These are phyloP conservation scores for Rhabdomys dilectus DNA, from an alignment of 2,113 vertebrate genomes.

Conservation along the genomic window DNA sequence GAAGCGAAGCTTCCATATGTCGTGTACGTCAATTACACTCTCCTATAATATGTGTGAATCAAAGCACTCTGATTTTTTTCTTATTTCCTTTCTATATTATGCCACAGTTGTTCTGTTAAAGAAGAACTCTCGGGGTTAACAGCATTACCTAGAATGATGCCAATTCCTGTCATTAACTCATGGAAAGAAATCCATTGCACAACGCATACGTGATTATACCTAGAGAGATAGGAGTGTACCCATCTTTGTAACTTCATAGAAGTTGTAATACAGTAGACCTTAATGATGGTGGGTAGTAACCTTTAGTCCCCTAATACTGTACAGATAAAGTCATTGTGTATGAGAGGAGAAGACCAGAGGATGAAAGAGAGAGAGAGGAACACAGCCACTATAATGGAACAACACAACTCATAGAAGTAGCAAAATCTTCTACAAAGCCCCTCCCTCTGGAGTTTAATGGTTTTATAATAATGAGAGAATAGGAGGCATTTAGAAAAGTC, in stretches of 20 bases:
- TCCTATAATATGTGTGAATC: background rate
- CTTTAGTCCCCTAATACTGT: no score
- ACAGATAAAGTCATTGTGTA: background rate
- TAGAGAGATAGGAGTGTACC: background rate
- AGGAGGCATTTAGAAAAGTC: background rate
- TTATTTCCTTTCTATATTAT: background rate
- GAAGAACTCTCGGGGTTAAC: background rate
- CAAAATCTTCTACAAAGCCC: constrained; percentile 22
- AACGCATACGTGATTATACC: background rate
- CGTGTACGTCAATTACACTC: background rate
- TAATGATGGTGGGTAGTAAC: background rate
- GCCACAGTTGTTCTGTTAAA: background rate
- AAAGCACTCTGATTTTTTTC: background rate
- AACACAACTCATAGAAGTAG: background rate
- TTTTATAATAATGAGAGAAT: background rate
- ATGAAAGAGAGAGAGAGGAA: background rate
- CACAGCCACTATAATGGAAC: background rate
- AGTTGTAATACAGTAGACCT: background rate
- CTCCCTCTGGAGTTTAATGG: background rate
- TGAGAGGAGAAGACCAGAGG: background rate
- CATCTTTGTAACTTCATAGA: background rate
- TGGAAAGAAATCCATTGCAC: background rate
- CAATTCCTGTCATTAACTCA: background rate
- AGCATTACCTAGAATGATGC: background rate
- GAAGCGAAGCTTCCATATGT: background rate